phyloP scores from a whole-genome alignment of 2,888 invertebrate genomes.

The Nemapogon koenigi region DNA sequence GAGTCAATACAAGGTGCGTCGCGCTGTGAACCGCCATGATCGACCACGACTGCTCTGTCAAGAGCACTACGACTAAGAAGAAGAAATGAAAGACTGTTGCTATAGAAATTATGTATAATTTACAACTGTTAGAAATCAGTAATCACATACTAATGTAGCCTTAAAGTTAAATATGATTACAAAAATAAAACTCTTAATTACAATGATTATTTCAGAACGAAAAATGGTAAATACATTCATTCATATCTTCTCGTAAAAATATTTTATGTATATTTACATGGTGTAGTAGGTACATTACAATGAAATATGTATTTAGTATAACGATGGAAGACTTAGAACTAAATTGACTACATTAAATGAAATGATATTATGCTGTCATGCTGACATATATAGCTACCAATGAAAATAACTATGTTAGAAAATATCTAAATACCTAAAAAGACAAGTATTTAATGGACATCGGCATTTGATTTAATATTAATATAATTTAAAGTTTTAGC shows the following conservation, averaged over 20 bases:
- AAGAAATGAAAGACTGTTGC: background rate
- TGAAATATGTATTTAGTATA: constrained; percentile 22
- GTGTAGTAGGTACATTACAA: constrained; percentile 36
- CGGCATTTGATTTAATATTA: too few species aligned
- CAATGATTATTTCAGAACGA: constrained; percentile 19
- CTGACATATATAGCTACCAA: constrained; percentile 19
- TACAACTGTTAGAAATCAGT: constrained; percentile 1
- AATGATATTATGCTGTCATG: constrained; percentile 18
- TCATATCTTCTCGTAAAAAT: constrained; percentile 16
- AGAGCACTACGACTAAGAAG: too few species aligned
- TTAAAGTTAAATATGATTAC: constrained; percentile 30
- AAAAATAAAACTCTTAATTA: constrained; percentile 44
- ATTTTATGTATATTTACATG: constrained; percentile 14
- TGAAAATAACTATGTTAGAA: background rate
- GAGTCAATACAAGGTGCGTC: too few species aligned
- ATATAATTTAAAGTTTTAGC: too few species aligned
- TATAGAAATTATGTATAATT: constrained; percentile 7
- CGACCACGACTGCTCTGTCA: too few species aligned
- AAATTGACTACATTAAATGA: constrained; percentile 38
- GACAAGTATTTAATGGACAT: constrained; percentile 15
- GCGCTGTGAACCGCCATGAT: too few species aligned
- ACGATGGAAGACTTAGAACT: constrained; percentile 39
- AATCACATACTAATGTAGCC: background rate
- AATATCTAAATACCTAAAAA: constrained; percentile 3
- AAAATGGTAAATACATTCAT: constrained; percentile 24